Percentiles rank a stretch among this genome's conserved stretches.
Conservation (phyloP, 2,797 vertebrate genomes). For the Eulemur coronatus region DNA sequence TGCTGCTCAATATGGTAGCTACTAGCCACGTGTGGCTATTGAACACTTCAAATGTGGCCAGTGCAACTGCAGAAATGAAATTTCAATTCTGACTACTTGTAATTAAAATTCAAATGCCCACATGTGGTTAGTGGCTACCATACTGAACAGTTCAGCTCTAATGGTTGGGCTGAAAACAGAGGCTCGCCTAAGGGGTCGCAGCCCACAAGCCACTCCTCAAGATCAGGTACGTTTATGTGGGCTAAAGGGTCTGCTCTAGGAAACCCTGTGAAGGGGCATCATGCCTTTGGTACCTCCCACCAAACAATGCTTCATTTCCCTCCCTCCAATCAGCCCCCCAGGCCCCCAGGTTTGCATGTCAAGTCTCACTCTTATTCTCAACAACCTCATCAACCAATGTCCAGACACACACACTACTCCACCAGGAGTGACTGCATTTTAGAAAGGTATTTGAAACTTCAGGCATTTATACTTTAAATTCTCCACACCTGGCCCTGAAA, state of each 20-base stretch:
- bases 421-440: background rate
- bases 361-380: background rate
- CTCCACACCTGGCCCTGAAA: background rate
- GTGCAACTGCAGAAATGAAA: background rate
- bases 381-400: background rate
- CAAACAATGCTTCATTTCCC: background rate
- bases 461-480: background rate
- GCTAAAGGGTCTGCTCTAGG: background rate
- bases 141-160: background rate
- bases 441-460: background rate
- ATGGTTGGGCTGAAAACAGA: background rate
- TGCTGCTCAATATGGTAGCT: background rate
- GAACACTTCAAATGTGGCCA: background rate
- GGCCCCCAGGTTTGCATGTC: background rate
- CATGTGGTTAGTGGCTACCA: background rate
- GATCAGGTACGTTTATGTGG: background rate
- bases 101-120: background rate
- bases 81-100: background rate
- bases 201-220: background rate
- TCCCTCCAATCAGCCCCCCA: background rate
- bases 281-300: background rate
- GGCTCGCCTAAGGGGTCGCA: background rate
- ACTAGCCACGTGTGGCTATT: background rate
- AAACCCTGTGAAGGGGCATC: background rate
- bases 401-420: background rate